Conservation (phyloP, 2,888 invertebrate genomes). For the Itoplectis maculator region DNA sequence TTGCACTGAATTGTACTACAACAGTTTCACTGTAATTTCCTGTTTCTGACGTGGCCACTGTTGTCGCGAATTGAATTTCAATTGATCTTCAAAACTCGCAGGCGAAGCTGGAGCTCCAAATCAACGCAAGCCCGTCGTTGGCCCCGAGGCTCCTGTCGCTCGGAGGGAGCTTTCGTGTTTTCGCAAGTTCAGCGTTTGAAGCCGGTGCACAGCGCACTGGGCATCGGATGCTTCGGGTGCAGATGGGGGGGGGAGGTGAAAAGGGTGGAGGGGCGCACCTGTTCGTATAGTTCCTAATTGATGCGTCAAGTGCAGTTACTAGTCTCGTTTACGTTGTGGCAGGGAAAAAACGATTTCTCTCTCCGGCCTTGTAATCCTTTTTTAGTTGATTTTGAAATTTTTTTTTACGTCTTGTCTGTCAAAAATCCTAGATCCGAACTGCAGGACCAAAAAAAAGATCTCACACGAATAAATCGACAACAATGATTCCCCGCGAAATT, state of each 20-base stretch:
- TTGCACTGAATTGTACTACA: no score
- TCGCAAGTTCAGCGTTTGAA: constrained; percentile 52
- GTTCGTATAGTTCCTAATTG: constrained; percentile 69
- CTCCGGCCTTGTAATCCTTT: not conserved
- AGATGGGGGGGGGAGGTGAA: constrained; percentile 36
- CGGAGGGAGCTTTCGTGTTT: constrained; percentile 29
- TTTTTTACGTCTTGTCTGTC: no score
- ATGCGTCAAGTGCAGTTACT: constrained; percentile 74
- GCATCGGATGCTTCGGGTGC: constrained; percentile 65
- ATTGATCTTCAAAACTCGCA: constrained; percentile 37
- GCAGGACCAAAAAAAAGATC: no score
- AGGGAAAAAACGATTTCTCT: constrained; percentile 28
- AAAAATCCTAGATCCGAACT: no score
- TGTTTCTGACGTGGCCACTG: no score
- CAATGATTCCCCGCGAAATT: no score
- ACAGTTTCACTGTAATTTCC: not conserved
- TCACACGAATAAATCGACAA: no score
- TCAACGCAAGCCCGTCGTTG: constrained; percentile 3
- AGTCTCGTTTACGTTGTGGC: constrained; percentile 61
- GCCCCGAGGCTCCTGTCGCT: constrained; percentile 17
- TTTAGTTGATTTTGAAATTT: no score
- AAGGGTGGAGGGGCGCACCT: constrained; percentile 50
- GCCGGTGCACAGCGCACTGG: constrained; percentile 39
- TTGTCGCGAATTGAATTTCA: constrained; percentile 10
- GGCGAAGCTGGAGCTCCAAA: constrained; percentile 26